Evolutionary conservation across 1,140 invertebrate species (phyloP).

Genomic region (Lethrus apterus): DNA sequence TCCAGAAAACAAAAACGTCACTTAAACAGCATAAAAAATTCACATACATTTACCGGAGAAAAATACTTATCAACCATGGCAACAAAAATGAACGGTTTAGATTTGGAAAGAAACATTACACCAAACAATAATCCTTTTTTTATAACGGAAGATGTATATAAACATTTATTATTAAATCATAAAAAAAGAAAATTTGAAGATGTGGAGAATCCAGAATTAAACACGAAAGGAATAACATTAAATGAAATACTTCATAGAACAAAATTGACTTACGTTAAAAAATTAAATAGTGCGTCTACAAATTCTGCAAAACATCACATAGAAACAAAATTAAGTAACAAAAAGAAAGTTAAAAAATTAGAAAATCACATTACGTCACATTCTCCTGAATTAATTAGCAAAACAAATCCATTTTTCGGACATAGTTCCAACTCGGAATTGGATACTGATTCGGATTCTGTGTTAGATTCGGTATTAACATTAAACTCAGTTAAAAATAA

Average conservation of each 20-base stretch:
- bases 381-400: constrained; percentile 18
- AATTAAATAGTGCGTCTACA: constrained; percentile 33
- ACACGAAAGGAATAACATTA: constrained; percentile 31
- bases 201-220: constrained; percentile 27
- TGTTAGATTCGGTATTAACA: constrained; percentile 16
- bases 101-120: constrained; percentile 42
- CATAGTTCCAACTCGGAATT: constrained; percentile 38
- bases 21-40: constrained; percentile 39
- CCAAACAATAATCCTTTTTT: constrained; percentile 43
- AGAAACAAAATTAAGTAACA: constrained; percentile 30
- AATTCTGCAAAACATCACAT: constrained; percentile 23
- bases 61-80: constrained; percentile 43
- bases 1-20: constrained; percentile 47
- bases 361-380: constrained; percentile 16
- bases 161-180: constrained; percentile 57
- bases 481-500: constrained; percentile 4
- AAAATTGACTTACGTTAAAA: constrained; percentile 42
- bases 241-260: constrained; percentile 32
- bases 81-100: constrained; percentile 39
- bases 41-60: constrained; percentile 44
- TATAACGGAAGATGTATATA: constrained; percentile 60
- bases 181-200: constrained; percentile 52
- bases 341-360: constrained; percentile 30
- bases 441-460: constrained; percentile 34
- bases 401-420: constrained; percentile 20